Base-by-base conservation (phyloP, 2,797 vertebrate species). In the Tragelaphus eurycerus region DNA sequence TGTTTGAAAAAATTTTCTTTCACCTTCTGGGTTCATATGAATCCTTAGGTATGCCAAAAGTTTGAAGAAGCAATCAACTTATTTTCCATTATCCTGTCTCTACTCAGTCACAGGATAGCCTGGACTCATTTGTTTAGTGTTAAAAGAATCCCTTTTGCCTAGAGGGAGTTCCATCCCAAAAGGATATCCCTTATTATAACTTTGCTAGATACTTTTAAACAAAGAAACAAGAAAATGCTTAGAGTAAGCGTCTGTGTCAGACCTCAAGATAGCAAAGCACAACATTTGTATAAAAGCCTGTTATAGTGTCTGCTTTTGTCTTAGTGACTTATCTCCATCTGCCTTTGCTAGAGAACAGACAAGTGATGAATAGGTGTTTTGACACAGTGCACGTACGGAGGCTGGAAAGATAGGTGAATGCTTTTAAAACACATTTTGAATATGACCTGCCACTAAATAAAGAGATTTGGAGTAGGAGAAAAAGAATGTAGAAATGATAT, bases 251-350 rank as follows among this genome's bases (percentile, higher is more conserved):
- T 4, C 31, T 96, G 38, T 86, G 16, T 96, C 52, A 95, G 16
- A 12, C 11, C 46, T 52, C 27, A 81, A 50, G 64, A 19, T 54
- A 74, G 67, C 29, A 15, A 98, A 96, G 67, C 84, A 62, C 17
- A 96, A 3, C 9, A 76, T 84, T 95, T 43, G 71, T 78, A 48
- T 87, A 54, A 83, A 86, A 98, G 91, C 7, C 34, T 92, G 23
- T 64, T 52, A 82, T 55, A 92, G 78, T 59, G 55, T 38, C 79
- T 48, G 43, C 27, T 97, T 97, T 94, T 62, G 86, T n/a, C 38
- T 1, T 67, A 23, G 21, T 4, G n/a, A 97, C 85, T 96, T 97
- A 96, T 89, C 96, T 97, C 54, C 71, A 92, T 84, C 19, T 94
- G 57, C 38, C 71, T 60, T 85, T 97, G 34, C 67, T 14, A 93